These are phyloP conservation scores for Mesochorus sp. DNA, from an alignment of 2,888 invertebrate genomes.

Conservation along the genomic window DNA sequence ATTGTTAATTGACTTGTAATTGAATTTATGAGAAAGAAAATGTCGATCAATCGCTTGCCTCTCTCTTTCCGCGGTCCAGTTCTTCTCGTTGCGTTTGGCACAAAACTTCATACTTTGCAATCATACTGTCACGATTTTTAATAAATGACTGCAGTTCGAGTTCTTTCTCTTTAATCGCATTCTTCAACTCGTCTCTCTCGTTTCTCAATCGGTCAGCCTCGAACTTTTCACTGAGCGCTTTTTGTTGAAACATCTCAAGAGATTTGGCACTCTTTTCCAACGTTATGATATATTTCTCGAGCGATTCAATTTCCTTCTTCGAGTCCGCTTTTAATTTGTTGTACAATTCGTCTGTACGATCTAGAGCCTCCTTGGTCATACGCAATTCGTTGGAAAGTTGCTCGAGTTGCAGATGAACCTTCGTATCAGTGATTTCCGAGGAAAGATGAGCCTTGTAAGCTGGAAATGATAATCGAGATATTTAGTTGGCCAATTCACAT, in stretches of 20 bases:
- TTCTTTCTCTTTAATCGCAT: conserved; percentile 65
- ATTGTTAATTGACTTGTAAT: not conserved
- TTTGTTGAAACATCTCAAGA: conserved; percentile 62
- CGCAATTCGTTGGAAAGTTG: conserved; percentile 66
- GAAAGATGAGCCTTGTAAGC: conserved; percentile 41
- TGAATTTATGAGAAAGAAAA: not conserved
- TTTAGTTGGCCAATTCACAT: too few relatives aligned
- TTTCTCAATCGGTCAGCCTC: conserved; percentile 68
- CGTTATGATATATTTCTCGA: not conserved
- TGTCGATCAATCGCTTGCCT: conserved; percentile 59
- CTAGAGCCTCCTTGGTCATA: conserved; percentile 61
- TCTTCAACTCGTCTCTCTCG: conserved; percentile 66
- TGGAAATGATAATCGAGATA: not conserved
- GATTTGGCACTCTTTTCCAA: conserved; percentile 39
- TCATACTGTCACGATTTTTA: conserved; percentile 72
- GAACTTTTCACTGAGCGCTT: conserved; percentile 61
- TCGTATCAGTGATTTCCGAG: conserved; percentile 39
- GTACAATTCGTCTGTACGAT: conserved; percentile 52
- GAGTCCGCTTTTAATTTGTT: conserved; percentile 54
- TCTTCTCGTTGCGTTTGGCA: conserved; percentile 72
- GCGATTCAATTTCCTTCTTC: conserved; percentile 29
- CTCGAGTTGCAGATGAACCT: conserved; percentile 72
- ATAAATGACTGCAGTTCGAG: conserved; percentile 73
- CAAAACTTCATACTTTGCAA: conserved; percentile 71
- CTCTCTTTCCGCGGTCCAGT: conserved; percentile 67